Base-by-base conservation (phyloP, 2,888 invertebrate genomes). In the Nysson spinosus region DNA sequence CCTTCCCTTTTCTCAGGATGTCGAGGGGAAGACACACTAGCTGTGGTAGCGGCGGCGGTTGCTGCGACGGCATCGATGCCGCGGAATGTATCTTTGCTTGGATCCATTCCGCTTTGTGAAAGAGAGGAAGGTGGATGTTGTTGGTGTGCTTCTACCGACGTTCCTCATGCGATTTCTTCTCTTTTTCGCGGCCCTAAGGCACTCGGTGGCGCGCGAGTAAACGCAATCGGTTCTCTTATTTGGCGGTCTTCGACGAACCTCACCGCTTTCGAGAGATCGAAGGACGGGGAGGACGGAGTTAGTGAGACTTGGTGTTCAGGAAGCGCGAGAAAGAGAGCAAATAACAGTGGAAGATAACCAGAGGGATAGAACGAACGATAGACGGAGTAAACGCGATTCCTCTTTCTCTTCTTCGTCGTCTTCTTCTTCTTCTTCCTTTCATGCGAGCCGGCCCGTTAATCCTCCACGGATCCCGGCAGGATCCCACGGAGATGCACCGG, bases 391-490 rank as follows among this genome's bases (percentile, higher is more conserved):
- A 37, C 43, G 24, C 26, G 51, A 35, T 40, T 11, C 32, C 34
- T 34, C 44, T 14, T 28, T 44, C 16, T 54, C 46, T 17, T 22
- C 43, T 12, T 64, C 72, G 66, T 64, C 47, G 47, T 67, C 67
- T 65, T 61, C 76, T 75, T 57, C 73, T 63, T 72, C 69, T 63
- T 72, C 74, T 79, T 77, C 84, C 85, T 87, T 86, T 87, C 86
- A 86, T 84, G 83, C 84, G 71, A 80, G 85, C 86, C 86, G 86
- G 86, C 84, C 85, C 85, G 86, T 86, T 86, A 86, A 87, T 86
- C 86, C 87, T 87, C 80, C 79, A 78, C 81, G 81, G 84, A 86
- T 86, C 84, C 84, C 82, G 81, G 76, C 83, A 83, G 85, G 83
- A 85, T 86, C 86, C 87, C 86, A 87, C 85, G 85, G 83, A 85